Evolutionary conservation across 2,888 invertebrate species (phyloP).

Genomic region (Amblyjoppa fuscipennis): DNA sequence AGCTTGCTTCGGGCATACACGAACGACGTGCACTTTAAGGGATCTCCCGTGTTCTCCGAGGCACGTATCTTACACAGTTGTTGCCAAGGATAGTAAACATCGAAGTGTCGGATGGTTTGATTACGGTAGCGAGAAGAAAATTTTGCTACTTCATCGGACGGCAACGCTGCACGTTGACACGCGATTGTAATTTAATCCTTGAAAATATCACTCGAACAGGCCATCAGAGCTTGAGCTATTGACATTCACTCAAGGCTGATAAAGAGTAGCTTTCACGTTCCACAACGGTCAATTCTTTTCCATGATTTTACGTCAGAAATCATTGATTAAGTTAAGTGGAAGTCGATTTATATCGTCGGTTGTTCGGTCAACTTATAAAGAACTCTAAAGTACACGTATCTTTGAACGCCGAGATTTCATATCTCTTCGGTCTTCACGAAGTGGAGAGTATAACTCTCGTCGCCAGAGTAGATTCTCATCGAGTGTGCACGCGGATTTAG

Average conservation of each 20-base stretch:
- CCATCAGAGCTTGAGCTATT: neutral
- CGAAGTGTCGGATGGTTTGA: slow-evolving; percentile 44
- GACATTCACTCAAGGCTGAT: neutral
- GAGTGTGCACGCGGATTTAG: slow-evolving; percentile 34
- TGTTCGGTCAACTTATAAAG: neutral
- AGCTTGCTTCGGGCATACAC: slow-evolving; percentile 20
- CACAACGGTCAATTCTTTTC: neutral
- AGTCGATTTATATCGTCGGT: slow-evolving; percentile 15
- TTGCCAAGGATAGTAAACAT: slow-evolving; percentile 34
- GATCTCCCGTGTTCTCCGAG: slow-evolving; percentile 20
- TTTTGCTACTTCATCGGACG: slow-evolving; percentile 13
- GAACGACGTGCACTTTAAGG: slow-evolving; percentile 15
- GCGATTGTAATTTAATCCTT: neutral
- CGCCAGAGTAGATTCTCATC: slow-evolving; percentile 30
- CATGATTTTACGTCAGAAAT: neutral
- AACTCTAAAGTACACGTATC: slow-evolving; percentile 9
- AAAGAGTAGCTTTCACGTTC: neutral
- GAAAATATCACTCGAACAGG: neutral
- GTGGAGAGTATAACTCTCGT: slow-evolving; percentile 21
- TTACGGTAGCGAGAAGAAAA: slow-evolving; percentile 36
- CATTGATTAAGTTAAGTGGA: neutral
- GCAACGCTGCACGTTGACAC: neutral
- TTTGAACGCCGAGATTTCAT: slow-evolving; percentile 29
- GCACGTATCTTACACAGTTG: slow-evolving; percentile 23
- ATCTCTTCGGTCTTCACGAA: slow-evolving; percentile 20